These are phyloP conservation scores for Buceros bicornis DNA, from an alignment of 2,797 vertebrate species.

Conservation along the genomic window DNA sequence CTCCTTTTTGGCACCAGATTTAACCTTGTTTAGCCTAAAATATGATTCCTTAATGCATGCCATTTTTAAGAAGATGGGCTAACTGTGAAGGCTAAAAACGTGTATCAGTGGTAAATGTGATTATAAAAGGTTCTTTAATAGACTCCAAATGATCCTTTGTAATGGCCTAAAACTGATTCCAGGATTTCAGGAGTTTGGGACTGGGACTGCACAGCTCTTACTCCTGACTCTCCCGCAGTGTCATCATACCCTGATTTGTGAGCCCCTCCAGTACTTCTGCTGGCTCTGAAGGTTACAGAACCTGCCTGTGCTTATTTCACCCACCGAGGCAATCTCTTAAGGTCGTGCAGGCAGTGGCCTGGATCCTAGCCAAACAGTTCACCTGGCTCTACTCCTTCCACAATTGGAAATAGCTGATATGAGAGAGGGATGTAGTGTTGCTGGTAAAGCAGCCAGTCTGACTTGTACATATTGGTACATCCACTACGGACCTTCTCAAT, in stretches of 20 bases:
- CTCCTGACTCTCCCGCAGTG: background rate
- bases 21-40: conserved; percentile 65
- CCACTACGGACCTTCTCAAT: background rate
- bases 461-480: background rate
- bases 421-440: background rate
- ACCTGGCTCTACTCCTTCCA: background rate
- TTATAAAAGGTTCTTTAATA: conserved; percentile 70
- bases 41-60: conserved; percentile 72
- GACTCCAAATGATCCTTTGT: conserved; percentile 29
- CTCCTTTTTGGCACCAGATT: conserved; percentile 60
- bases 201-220: background rate
- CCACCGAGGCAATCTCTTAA: background rate
- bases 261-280: background rate
- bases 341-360: background rate
- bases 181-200: background rate
- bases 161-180: background rate
- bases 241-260: background rate
- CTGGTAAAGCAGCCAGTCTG: background rate
- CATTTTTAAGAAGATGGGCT: conserved; percentile 38
- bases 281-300: background rate
- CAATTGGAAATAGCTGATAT: background rate
- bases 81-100: conserved; percentile 29
- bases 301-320: rapidly evolving
- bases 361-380: background rate
- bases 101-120: conserved; percentile 63